Conservation (phyloP, 2,888 invertebrate species). For the Chymomyza procnemis region DNA sequence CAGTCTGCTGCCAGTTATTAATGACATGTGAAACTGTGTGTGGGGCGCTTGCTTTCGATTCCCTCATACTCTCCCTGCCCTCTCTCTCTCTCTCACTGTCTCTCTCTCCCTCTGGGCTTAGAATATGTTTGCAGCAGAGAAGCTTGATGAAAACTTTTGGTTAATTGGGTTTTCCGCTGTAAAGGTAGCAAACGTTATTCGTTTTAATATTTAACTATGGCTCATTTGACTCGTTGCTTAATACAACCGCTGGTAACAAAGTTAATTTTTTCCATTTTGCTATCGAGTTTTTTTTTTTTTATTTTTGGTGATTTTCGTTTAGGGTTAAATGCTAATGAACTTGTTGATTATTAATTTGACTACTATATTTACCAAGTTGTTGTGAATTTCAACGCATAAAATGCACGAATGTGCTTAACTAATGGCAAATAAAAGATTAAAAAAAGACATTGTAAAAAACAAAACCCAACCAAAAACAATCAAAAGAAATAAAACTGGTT, state of each 20-base stretch:
- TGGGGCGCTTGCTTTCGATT: background rate
- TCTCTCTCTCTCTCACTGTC: no score
- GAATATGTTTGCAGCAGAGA: no score
- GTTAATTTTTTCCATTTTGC: background rate
- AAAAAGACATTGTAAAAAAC: no score
- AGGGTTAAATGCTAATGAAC: slow-evolving; percentile 76
- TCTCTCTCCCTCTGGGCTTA: no score
- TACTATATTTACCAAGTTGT: slow-evolving; percentile 59
- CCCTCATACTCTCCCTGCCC: background rate
- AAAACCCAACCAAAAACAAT: background rate
- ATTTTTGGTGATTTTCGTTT: slow-evolving; percentile 42
- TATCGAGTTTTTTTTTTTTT: slow-evolving; percentile 22
- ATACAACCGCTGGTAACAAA: no score
- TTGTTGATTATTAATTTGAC: slow-evolving; percentile 75
- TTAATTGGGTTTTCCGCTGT: no score
- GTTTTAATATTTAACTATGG: no score
- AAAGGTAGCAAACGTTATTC: no score
- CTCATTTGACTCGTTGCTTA: no score
- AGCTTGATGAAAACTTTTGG: no score
- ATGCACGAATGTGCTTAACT: slow-evolving; percentile 22
- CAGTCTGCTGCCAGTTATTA: slow-evolving; percentile 62
- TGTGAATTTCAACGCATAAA: background rate
- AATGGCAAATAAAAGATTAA: slow-evolving; percentile 30
- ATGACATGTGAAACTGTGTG: slow-evolving; percentile 35
- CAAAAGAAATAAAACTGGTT: background rate